Percentiles rank a stretch among this genome's conserved stretches.
Conservation (phyloP, 2,113 vertebrate genomes). For the Podilymbus podiceps region DNA sequence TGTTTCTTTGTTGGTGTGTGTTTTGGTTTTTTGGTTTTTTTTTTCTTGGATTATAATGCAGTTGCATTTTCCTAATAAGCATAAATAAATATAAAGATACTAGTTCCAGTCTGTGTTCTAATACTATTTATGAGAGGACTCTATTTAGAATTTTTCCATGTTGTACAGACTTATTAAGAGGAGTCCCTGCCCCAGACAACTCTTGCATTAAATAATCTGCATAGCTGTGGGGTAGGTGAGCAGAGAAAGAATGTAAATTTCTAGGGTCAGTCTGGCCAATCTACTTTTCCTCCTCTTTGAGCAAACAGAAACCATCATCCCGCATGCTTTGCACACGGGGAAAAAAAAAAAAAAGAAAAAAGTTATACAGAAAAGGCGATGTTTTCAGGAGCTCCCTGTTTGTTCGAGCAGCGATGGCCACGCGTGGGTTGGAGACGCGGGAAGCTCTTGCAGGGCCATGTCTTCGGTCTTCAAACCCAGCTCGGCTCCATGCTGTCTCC, state of each 20-base stretch:
- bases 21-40: accelerated
- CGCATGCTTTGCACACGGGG: background rate
- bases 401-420: accelerated
- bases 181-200: background rate
- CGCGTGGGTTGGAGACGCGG: accelerated
- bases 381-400: background rate
- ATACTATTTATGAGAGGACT: background rate
- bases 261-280: background rate
- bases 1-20: too few species aligned
- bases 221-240: background rate
- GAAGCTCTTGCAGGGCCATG: background rate
- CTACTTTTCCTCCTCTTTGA: background rate
- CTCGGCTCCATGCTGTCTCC: background rate
- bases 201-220: background rate
- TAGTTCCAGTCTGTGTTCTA: background rate
- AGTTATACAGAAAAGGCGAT: background rate
- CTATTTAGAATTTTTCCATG: background rate
- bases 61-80: background rate
- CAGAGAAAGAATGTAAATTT: background rate
- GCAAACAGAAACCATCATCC: background rate
- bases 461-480: background rate
- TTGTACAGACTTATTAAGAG: background rate
- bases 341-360: background rate
- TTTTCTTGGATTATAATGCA: background rate
- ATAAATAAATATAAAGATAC: background rate